Conservation (phyloP, 2,888 invertebrate species). For the Acanthoscelides obtectus region DNA sequence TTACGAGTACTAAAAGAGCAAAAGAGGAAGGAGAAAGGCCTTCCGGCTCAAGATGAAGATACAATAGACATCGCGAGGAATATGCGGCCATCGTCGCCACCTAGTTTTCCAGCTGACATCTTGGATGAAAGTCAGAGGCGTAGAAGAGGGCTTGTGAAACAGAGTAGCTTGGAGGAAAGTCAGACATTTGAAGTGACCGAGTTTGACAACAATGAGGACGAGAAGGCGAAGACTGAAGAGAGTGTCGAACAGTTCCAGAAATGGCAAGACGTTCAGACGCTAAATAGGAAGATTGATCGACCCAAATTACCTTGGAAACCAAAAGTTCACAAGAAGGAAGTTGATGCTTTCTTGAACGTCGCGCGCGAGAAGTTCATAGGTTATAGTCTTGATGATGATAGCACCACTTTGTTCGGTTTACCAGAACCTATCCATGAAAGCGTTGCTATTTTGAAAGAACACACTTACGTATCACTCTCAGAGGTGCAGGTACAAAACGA, state of each 20-base stretch:
- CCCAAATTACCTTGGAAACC: constrained; percentile 84
- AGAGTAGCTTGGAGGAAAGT: constrained; percentile 84
- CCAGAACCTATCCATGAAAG: constrained; percentile 97
- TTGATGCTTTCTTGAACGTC: constrained; percentile 87
- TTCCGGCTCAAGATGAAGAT: constrained; percentile 82
- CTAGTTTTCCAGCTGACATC: constrained; percentile 86
- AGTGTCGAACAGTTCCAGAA: constrained; percentile 27
- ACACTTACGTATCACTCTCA: constrained; percentile 89
- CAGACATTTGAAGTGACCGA: constrained; percentile 64
- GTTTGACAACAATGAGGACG: constrained; percentile 49
- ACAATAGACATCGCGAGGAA: constrained; percentile 88
- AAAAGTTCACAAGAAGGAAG: constrained; percentile 90
- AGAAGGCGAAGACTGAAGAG: constrained; percentile 46
- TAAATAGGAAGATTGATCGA: constrained; percentile 9
- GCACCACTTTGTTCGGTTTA: constrained; percentile 86
- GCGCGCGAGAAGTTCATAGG: constrained; percentile 95
- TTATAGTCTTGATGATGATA: constrained; percentile 82
- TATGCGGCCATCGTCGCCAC: constrained; percentile 94
- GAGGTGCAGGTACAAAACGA: constrained; percentile 90
- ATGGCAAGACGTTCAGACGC: constrained; percentile 7
- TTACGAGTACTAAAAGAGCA: constrained; percentile 71
- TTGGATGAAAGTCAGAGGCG: constrained; percentile 80
- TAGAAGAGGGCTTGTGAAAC: constrained; percentile 81
- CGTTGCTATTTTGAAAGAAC: constrained; percentile 81
- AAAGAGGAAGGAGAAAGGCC: constrained; percentile 63